Evolutionary conservation across 2,797 vertebrate genomes (phyloP), one percentile per base, ranked within the genome.

Genomic region (Gorsachius magnificus): DNA sequence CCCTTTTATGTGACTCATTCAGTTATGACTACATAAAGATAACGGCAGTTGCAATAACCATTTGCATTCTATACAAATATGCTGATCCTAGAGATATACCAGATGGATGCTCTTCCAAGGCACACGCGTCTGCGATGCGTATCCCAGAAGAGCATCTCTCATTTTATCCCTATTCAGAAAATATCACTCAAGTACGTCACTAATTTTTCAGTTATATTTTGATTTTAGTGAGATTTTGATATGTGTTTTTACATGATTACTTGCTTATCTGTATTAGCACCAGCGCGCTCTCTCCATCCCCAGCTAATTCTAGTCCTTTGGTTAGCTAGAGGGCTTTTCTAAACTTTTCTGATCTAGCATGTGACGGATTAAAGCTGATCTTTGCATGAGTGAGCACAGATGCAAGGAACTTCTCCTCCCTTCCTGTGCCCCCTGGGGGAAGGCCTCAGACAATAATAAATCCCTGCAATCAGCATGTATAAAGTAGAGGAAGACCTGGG

Each of bases 21-120:
- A 63, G 61, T 75, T 83, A 54, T 61, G 89, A 78, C 78, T 91
- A 4, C 51, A 69, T 76, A 78, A 93, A 81, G 84, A 76, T 90
- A 96, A 95, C 79, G 81, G 94, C 89, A 91, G 61, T 54, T 92
- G 84, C 69, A 86, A 20, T 63, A 86, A 56, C 0, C 3, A 97
- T 95, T 96, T 96, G 91, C 94, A 95, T 96, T 94, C 91, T 75
- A 48, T 69, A 87, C 89, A 88, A 94, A 89, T 69, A 26, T 48
- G 76, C 94, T 95, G 93, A 95, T 95, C 69, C 65, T 58, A 64
- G 68, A 93, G 89, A 85, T 83, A 72, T 1, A 88, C 48, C 96
- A 96, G 92, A 89, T 95, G 95, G 95, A 78, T 4, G 12, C 71
- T 83, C 53, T 94, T 87, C 78, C 78, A 85, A 89, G 83, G 79